Conservation (phyloP, 2,797 vertebrate species). For the Anas capensis region DNA sequence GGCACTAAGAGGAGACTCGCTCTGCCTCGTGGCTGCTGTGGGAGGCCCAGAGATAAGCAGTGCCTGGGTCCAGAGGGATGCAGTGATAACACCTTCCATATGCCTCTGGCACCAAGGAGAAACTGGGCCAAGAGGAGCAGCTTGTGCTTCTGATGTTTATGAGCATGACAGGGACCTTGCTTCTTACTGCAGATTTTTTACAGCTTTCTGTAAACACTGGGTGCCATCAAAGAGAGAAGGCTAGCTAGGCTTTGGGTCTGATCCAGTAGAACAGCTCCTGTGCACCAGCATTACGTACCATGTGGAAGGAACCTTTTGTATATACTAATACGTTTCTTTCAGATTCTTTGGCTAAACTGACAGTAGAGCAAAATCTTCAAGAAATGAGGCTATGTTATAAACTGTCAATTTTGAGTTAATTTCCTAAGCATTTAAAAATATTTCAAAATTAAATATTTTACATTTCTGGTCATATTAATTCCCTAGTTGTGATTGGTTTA, state of each 20-base stretch:
- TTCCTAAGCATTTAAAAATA: not conserved
- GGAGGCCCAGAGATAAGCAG: not conserved
- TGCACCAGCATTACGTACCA: too few species aligned
- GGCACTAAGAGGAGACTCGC: not conserved
- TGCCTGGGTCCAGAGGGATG: not conserved
- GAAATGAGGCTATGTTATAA: not conserved
- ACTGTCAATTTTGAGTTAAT: not conserved
- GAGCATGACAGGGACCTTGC: not conserved
- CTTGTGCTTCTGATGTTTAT: not conserved
- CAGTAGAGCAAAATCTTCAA: not conserved
- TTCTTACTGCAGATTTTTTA: not conserved
- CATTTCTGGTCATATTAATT: not conserved
- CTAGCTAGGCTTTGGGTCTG: not conserved
- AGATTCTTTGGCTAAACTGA: not conserved
- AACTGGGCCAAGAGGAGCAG: not conserved
- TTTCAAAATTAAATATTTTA: not conserved
- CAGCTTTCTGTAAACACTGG: not conserved
- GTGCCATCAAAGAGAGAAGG: not conserved
- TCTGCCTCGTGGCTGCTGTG: not conserved
- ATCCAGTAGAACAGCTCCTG: not conserved
- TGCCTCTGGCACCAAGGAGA: not conserved
- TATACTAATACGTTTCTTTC: not conserved
- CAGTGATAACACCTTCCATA: fast-evolving
- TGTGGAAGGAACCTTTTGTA: not conserved
- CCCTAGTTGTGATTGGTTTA: not conserved